Percentiles rank a stretch among this genome's conserved stretches.
Conservation (phyloP, 2,113 vertebrate species). For the Sylvia atricapilla region DNA sequence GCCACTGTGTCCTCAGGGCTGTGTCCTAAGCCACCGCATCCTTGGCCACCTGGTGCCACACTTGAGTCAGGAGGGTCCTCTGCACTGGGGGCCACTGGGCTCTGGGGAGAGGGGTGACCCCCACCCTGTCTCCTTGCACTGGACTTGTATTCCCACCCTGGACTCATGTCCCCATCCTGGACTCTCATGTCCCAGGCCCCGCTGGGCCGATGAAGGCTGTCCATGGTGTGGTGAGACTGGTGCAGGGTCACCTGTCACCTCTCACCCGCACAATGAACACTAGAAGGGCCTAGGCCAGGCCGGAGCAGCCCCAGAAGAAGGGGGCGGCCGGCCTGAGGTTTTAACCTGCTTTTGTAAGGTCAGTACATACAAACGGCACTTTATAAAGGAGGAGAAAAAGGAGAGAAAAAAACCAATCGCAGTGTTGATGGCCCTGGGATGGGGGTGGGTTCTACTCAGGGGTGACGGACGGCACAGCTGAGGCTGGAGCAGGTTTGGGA, state of each 20-base stretch:
- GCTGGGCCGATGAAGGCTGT: background rate
- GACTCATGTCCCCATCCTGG: background rate
- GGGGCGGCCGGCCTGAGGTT: background rate
- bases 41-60: background rate
- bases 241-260: background rate
- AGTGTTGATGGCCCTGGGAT: too few species aligned
- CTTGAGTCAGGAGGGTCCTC: background rate
- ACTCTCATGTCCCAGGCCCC: background rate
- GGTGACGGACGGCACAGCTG: background rate
- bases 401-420: accelerated
- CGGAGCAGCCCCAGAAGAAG: background rate
- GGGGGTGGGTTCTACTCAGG: background rate
- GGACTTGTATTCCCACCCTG: background rate
- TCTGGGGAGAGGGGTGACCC: too few species aligned
- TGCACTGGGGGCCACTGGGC: background rate
- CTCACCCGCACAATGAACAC: background rate
- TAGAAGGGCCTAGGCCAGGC: background rate
- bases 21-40: background rate
- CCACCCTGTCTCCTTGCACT: background rate
- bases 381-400: background rate
- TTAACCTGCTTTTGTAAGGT: background rate
- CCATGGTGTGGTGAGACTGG: background rate
- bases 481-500: too few species aligned
- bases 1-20: background rate
- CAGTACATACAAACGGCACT: background rate